Conservation (phyloP, 2,888 invertebrate genomes). For the Euclidia mi region DNA sequence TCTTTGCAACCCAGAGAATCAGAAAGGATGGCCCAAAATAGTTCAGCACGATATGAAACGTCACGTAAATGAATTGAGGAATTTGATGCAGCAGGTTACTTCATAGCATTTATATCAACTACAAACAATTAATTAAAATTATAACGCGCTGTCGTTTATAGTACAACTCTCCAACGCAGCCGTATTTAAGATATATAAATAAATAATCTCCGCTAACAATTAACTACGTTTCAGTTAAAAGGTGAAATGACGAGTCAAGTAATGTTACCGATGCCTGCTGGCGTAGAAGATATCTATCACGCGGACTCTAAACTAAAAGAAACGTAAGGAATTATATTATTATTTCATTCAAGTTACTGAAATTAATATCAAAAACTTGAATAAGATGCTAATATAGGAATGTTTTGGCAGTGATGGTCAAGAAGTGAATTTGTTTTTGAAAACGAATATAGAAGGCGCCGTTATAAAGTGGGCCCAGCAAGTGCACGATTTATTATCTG, state of each 20-base stretch:
- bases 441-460: constrained; percentile 95
- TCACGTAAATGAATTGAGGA: constrained; percentile 92
- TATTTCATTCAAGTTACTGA: too few species aligned
- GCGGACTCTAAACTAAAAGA: constrained; percentile 87
- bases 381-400: too few species aligned
- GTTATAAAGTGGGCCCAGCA: constrained; percentile 96
- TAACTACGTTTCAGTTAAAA: constrained; percentile 91
- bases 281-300: constrained; percentile 92
- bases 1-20: constrained; percentile 92
- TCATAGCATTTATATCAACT: not conserved
- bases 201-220: too few species aligned
- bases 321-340: constrained; percentile 61
- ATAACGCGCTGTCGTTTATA: too few species aligned
- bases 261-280: constrained; percentile 95
- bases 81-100: constrained; percentile 92
- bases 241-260: constrained; percentile 97
- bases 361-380: too few species aligned
- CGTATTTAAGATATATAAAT: too few species aligned
- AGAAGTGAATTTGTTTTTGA: constrained; percentile 92
- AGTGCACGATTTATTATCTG: constrained; percentile 94
- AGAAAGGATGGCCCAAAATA: constrained; percentile 93
- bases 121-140: too few species aligned
- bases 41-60: constrained; percentile 92
- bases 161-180: too few species aligned
- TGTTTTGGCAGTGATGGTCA: constrained; percentile 88